These are phyloP conservation scores for Collichthys lucidus DNA, from an alignment of 2,113 vertebrate species.

Conservation along the genomic window DNA sequence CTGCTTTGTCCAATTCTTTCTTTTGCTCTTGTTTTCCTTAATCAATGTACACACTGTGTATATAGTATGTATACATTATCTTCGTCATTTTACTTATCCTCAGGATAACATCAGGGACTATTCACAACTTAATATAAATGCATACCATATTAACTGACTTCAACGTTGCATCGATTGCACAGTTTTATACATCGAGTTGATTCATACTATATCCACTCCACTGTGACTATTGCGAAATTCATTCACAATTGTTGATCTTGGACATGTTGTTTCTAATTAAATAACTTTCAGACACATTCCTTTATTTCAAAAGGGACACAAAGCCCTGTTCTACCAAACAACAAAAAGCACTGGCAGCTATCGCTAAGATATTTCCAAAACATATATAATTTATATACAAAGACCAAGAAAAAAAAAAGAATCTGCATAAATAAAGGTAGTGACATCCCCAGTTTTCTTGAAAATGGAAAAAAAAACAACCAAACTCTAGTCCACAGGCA, in stretches of 20 bases:
- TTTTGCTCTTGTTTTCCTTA: background rate
- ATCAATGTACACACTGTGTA: slow-evolving; percentile 54
- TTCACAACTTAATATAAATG: slow-evolving; percentile 25
- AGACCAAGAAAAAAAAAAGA: slow-evolving; percentile 49
- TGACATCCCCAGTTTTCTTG: slow-evolving; percentile 55
- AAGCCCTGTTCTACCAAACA: slow-evolving; percentile 30
- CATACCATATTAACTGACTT: slow-evolving; percentile 40
- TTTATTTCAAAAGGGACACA: slow-evolving; percentile 45
- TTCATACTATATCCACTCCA: slow-evolving; percentile 47
- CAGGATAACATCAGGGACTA: slow-evolving; percentile 46
- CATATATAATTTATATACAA: slow-evolving; percentile 78
- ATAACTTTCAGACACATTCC: slow-evolving; percentile 58
- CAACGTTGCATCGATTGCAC: slow-evolving; percentile 29
- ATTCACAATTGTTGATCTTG: slow-evolving; percentile 41
- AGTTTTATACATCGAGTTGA: slow-evolving; percentile 48
- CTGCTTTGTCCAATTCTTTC: background rate
- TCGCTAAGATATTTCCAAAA: slow-evolving; percentile 67
- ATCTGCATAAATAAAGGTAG: slow-evolving; percentile 74
- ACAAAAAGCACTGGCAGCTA: slow-evolving; percentile 62
- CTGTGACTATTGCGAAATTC: slow-evolving; percentile 51
- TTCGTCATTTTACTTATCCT: slow-evolving; percentile 28
- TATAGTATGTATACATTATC: slow-evolving; percentile 33
- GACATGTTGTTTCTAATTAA: slow-evolving; percentile 54
- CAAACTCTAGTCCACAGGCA: slow-evolving; percentile 56
- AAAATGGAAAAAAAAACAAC: slow-evolving; percentile 31